Percentiles rank a stretch among this genome's conserved stretches.
Evolutionary conservation across 2,797 vertebrate genomes (phyloP).

Genomic region (Loris lydekkerianus): DNA sequence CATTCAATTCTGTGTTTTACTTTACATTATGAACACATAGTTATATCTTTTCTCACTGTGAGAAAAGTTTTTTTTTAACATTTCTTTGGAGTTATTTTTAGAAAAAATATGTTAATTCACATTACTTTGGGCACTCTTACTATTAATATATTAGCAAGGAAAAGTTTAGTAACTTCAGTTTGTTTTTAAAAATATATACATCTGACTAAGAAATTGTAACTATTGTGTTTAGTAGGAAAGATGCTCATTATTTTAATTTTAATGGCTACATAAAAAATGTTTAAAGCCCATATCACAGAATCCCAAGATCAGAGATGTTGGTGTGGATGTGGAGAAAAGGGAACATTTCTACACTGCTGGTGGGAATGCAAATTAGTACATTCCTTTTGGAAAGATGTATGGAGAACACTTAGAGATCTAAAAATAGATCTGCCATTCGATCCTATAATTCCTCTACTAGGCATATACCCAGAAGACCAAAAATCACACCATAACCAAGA

Average conservation of each 20-base stretch:
- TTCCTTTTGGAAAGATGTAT: too few relatives aligned
- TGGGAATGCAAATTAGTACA: too few relatives aligned
- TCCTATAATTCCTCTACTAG: too few relatives aligned
- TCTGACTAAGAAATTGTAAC: slow-evolving; percentile 46
- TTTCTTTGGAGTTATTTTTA: slow-evolving; percentile 28
- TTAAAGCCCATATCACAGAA: not conserved
- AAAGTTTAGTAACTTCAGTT: slow-evolving; percentile 47
- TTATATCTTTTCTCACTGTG: not conserved
- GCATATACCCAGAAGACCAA: too few relatives aligned
- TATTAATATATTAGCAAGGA: slow-evolving; percentile 44
- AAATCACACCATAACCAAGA: too few relatives aligned
- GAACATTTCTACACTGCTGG: too few relatives aligned
- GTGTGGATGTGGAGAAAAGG: too few relatives aligned
- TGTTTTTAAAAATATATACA: not conserved
- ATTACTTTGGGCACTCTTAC: slow-evolving; percentile 31
- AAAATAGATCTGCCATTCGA: too few relatives aligned
- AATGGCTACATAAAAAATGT: slow-evolving; percentile 18
- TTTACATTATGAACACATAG: not conserved
- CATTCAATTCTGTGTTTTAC: slow-evolving; percentile 38
- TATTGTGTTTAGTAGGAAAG: not conserved
- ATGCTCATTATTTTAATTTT: slow-evolving; percentile 47
- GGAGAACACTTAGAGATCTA: too few relatives aligned
- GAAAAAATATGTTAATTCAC: slow-evolving; percentile 37
- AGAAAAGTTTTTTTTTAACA: not conserved
- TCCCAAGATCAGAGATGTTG: too few relatives aligned